Conservation (phyloP, 2,797 vertebrate genomes). For the Limosa lapponica region DNA sequence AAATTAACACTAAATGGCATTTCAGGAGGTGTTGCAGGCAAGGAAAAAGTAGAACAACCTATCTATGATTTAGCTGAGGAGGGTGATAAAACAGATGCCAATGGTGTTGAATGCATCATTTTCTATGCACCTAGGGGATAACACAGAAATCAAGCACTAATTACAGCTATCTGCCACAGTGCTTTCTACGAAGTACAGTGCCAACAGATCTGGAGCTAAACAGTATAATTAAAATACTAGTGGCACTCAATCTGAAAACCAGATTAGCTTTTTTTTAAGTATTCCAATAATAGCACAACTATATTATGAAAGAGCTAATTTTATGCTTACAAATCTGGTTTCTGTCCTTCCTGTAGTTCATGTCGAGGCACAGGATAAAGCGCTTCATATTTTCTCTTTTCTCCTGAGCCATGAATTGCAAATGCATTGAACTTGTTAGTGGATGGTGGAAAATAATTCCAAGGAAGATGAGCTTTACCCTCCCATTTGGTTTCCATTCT, state of each 20-base stretch:
- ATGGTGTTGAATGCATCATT: background rate
- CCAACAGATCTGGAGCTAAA: background rate
- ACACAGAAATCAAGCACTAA: background rate
- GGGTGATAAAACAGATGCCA: background rate
- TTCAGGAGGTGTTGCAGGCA: background rate
- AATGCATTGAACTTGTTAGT: slow-evolving; percentile 78
- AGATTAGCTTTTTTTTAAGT: background rate
- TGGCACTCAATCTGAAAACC: background rate
- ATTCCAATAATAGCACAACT: background rate
- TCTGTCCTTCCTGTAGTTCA: slow-evolving; percentile 68
- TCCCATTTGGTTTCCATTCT: slow-evolving; percentile 71
- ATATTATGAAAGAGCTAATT: background rate
- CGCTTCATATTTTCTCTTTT: slow-evolving; percentile 75
- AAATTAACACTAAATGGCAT: background rate
- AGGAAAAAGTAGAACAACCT: background rate
- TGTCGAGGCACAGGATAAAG: slow-evolving; percentile 75
- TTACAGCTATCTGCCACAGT: background rate
- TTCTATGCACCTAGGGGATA: background rate
- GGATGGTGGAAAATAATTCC: slow-evolving; percentile 78
- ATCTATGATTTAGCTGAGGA: background rate
- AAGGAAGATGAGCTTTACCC: slow-evolving; percentile 75
- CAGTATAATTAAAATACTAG: background rate
- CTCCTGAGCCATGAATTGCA: slow-evolving; percentile 79
- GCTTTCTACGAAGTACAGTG: background rate
- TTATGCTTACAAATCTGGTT: slow-evolving; percentile 82